These are phyloP conservation scores for Holacanthus passer DNA, from an alignment of 2,113 vertebrate genomes.

Conservation along the genomic window DNA sequence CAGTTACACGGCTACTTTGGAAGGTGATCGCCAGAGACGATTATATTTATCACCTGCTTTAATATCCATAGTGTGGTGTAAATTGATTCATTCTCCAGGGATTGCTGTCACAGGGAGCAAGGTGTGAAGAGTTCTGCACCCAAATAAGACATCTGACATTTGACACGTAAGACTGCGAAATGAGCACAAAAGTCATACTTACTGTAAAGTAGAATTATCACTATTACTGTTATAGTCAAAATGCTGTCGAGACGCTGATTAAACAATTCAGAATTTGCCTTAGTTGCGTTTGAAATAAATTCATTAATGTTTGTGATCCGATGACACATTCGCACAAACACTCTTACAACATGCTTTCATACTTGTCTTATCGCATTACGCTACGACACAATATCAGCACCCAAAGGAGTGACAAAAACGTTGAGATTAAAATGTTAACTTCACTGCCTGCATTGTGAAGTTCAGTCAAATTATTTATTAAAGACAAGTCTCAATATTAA, in stretches of 20 bases:
- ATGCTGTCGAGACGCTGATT: background rate
- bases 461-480: background rate
- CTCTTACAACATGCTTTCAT: background rate
- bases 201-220: background rate
- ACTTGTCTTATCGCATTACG: slow-evolving; percentile 12
- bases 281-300: background rate
- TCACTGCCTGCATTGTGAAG: background rate
- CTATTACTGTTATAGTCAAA: background rate
- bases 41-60: slow-evolving; percentile 86
- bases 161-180: slow-evolving; percentile 28
- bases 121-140: slow-evolving; percentile 60
- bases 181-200: background rate
- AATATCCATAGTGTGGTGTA: slow-evolving; percentile 80
- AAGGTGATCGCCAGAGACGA: slow-evolving; percentile 83
- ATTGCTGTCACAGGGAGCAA: slow-evolving; percentile 58
- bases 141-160: slow-evolving; percentile 39
- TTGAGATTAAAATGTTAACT: slow-evolving; percentile 17
- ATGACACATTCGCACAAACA: slow-evolving; percentile 18
- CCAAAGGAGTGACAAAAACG: background rate
- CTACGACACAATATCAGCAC: background rate
- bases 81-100: slow-evolving; percentile 81
- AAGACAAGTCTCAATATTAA: background rate
- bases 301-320: slow-evolving; percentile 7
- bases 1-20: slow-evolving; percentile 83
- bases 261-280: background rate